phyloP scores from a whole-genome alignment of 1,140 invertebrate species.

The Thaumatotibia leucotreta region DNA sequence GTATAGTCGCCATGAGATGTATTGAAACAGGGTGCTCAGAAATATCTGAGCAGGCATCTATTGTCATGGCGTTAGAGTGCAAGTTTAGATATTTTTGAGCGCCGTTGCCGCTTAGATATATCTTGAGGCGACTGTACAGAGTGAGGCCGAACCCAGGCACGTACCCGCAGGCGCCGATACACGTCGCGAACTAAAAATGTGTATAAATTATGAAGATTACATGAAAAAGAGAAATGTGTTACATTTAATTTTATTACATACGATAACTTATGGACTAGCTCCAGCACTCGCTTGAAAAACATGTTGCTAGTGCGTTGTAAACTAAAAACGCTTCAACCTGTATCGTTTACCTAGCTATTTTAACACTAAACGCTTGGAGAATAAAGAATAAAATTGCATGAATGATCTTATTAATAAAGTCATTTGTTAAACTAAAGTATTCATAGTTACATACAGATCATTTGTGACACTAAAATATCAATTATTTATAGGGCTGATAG shows the following conservation, averaged over 20 bases:
- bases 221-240: conserved; percentile 76
- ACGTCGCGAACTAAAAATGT: conserved; percentile 69
- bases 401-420: conserved; percentile 19
- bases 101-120: too few species aligned
- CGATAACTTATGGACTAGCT: conserved; percentile 73
- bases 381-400: not conserved
- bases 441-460: conserved; percentile 72
- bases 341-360: conserved; percentile 12
- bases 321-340: conserved; percentile 19
- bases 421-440: conserved; percentile 32
- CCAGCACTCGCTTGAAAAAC: conserved; percentile 69
- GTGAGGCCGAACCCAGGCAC: conserved; percentile 22
- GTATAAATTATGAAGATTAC: conserved; percentile 75
- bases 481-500: conserved; percentile 74
- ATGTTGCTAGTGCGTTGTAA: conserved; percentile 36
- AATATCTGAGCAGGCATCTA: too few species aligned
- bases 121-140: too few species aligned
- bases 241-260: conserved; percentile 77
- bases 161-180: conserved; percentile 51
- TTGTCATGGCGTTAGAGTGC: too few species aligned
- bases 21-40: too few species aligned
- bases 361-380: conserved; percentile 14
- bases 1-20: too few species aligned
- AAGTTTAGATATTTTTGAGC: too few species aligned
- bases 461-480: conserved; percentile 77